Evolutionary conservation across 2,113 vertebrate genomes (phyloP), one percentile per base, ranked within the genome.

Genomic region (Orientallactaga bullata): DNA sequence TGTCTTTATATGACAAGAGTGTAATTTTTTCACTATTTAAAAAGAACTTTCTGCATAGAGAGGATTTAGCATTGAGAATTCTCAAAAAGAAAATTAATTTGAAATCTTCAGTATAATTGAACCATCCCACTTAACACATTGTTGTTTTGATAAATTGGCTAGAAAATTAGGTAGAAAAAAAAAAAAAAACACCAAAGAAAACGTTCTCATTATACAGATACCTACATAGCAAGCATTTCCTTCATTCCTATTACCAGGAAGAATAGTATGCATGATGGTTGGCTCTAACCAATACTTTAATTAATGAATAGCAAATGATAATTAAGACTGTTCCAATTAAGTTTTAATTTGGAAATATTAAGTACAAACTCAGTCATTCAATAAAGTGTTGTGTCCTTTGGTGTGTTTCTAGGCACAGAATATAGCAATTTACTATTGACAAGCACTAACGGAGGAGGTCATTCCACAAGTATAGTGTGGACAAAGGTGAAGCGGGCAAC

Each of bases 401-500:
- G 97, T 96, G 97, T 97, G 97, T 97, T 96, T 97, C 95, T 97
- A 96, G 96, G 97, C 97, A 96, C 95, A 97, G 97, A 98, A 98
- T 97, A 98, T 98, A 98, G 98, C 98, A 97, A 98, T 99, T 98
- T 98, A 98, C 98, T 99, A 99, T 99, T 98, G 99, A 99, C 99
- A 99, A 98, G 98, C 97, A 98, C 98, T 99, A 98, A 98, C 98
- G 97, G 98, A 98, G 98, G 98, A 99, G 99, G 99, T 99, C 99
- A 99, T 98, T 98, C 98, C 98, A 98, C 98, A 98, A 99, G 99
- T 99, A 99, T 98, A 97, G 98, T 95, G 98, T 97, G 98, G 98
- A 99, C 99, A 99, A 99, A 99, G 99, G 99, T 99, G 99, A 99
- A 99, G 98, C 98, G 98, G 99, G 99, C 99, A 99, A 99, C 98